These are phyloP conservation scores for Panorpa germanica DNA, from an alignment of 2,888 invertebrate species.

Conservation along the genomic window DNA sequence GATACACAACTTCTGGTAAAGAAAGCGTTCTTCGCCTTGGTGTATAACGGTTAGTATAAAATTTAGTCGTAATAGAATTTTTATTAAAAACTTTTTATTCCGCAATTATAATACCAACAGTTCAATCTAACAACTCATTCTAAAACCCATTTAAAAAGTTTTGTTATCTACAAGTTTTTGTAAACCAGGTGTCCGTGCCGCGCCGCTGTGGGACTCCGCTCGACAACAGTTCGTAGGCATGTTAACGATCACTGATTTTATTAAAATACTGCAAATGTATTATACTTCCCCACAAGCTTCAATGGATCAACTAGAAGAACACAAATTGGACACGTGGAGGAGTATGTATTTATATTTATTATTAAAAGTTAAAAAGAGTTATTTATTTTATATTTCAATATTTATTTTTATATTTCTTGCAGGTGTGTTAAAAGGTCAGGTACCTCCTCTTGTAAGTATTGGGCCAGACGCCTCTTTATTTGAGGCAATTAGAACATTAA, in stretches of 20 bases:
- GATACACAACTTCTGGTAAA: constrained; percentile 96
- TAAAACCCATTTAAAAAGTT: not conserved
- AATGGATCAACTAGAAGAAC: constrained; percentile 95
- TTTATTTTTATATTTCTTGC: constrained; percentile 16
- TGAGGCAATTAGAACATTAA: constrained; percentile 84
- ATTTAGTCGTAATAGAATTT: not conserved
- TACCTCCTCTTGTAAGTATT: constrained; percentile 76
- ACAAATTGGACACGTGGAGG: constrained; percentile 92
- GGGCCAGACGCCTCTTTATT: constrained; percentile 82
- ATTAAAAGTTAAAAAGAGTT: constrained; percentile 7
- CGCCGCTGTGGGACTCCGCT: constrained; percentile 91
- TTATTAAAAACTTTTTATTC: constrained; percentile 2
- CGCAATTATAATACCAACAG: not conserved
- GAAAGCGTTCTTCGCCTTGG: constrained; percentile 97
- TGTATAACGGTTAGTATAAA: constrained; percentile 70
- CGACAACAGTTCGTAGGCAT: constrained; percentile 92
- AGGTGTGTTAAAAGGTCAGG: constrained; percentile 75
- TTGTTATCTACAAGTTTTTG: not conserved
- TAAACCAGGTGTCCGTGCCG: constrained; percentile 78
- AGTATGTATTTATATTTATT: constrained; percentile 31
- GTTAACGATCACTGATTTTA: constrained; percentile 98
- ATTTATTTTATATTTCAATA: constrained; percentile 5
- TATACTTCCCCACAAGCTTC: constrained; percentile 83
- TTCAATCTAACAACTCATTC: not conserved
- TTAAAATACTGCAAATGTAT: constrained; percentile 94